Conservation (phyloP, 2,888 invertebrate genomes). For the Hololepta plana region DNA sequence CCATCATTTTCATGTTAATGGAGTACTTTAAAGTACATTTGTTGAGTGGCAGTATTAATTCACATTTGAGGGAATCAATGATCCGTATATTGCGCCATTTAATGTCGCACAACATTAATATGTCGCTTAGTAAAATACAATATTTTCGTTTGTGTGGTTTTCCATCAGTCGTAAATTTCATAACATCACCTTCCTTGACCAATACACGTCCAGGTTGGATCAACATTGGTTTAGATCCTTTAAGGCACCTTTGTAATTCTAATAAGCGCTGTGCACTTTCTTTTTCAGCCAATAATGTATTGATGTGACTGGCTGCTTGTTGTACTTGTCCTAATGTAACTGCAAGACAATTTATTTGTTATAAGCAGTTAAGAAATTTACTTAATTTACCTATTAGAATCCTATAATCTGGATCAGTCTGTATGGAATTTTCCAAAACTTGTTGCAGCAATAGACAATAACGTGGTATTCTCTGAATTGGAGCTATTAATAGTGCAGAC, state of each 20-base stretch:
- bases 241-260: slow-evolving; percentile 44
- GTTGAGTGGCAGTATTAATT: slow-evolving; percentile 48
- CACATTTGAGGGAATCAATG: slow-evolving; percentile 41
- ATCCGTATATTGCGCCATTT: slow-evolving; percentile 33
- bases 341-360: slow-evolving; percentile 16
- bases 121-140: slow-evolving; percentile 54
- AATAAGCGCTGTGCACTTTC: slow-evolving; percentile 51
- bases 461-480: slow-evolving; percentile 61
- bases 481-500: slow-evolving; percentile 54
- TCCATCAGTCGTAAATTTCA: slow-evolving; percentile 10
- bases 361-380: slow-evolving; percentile 3
- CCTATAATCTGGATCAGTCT: slow-evolving; percentile 35
- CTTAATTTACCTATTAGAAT: slow-evolving; percentile 28
- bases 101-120: slow-evolving; percentile 54
- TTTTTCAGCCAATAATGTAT: slow-evolving; percentile 52
- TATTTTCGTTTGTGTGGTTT: slow-evolving; percentile 32
- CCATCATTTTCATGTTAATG: slow-evolving; percentile 37
- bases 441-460: slow-evolving; percentile 55
- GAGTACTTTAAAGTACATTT: slow-evolving; percentile 47
- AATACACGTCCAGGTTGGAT: slow-evolving; percentile 50
- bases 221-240: slow-evolving; percentile 41
- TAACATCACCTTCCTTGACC: slow-evolving; percentile 40
- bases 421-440: slow-evolving; percentile 39
- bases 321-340: slow-evolving; percentile 49
- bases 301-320: slow-evolving; percentile 50